Base-by-base conservation (phyloP, 2,113 vertebrate genomes). In the Tapirus terrestris region DNA sequence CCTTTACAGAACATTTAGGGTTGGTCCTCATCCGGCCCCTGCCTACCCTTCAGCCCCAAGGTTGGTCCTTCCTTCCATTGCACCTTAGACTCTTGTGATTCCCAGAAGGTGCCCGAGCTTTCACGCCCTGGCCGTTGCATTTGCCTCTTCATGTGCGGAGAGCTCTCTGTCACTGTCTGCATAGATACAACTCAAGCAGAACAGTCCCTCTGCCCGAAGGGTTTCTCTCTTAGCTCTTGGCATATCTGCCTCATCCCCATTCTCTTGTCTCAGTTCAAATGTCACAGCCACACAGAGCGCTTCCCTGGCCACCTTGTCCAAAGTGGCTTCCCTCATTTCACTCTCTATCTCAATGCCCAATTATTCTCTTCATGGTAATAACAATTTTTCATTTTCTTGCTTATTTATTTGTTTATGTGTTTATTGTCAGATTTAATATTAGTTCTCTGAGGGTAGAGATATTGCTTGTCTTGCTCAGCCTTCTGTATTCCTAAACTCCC, bases 21-120 rank as follows among this genome's bases (percentile, higher is more conserved):
- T 29, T 48, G 3, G 4, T 18, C 21, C n/a, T 67, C 1, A 48
- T 10, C 29, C 43, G 6, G 27, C 70, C 11, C 72, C 23, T 75
- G 13, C 7, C 18, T 21, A 1, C 20, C 3, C 5, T 31, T 70
- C 8, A 21, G 31, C 8, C 31, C 13, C 29, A 72, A 1, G 4
- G 4, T 31, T 36, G 17, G 2, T 72, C 18, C 1, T 58, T 21
- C 27, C 4, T 36, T 13, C 33, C 70, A 33, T 1, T 0, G 7
- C 1, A 36, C 1, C 0, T 65, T 31, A 63, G 7, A 6, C 8
- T 48, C 6, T 60, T 33, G 20, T 18, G 36, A 20, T 21, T 91
- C 36, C 39, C 63, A 51, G 10, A 45, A 33, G 60, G 48, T 51
- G 6, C 2, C n/a, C 2, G 7, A 39, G 6, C 5, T 94, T 63